Evolutionary conservation across 2,113 vertebrate genomes (phyloP), one percentile per base, ranked within the genome.

Genomic region (Greenwoodochromis staneri): DNA sequence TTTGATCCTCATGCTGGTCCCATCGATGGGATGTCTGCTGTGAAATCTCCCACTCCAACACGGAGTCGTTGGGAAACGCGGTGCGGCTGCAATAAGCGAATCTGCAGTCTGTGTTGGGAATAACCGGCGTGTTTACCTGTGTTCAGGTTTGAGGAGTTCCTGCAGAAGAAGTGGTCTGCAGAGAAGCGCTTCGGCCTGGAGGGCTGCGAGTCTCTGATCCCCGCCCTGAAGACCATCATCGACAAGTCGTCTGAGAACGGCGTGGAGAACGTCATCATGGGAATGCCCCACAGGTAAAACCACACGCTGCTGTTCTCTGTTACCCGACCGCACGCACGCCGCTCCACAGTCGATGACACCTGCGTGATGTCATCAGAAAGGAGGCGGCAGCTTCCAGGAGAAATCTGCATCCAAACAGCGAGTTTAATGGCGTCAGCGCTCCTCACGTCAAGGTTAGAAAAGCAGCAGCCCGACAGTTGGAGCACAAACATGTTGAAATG

Each of bases 161-260:
- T 99, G 47, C 98, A 99, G 92, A 97, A 98, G 91, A 99, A 99
- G 81, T 99, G 98, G 98, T 99, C 99, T 1, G 98, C 99, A 0
- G 99, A 99, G 96, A 99, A 99, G 73, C 98, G 99, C 2, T 99
- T 99, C 3, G 99, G 99, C 4, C 96, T 99, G 93, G 99, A 99
- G 94, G 98, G 99, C 24, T 99, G 98, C 0, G 99, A 99, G 93
- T 98, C 98, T 36, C 96, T 99, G 87, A 99, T 99, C 81, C 99
- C 99, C 1, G 98, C 99, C n/a, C 96, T 99, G 85, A 99, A 99
- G 89, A 98, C 99, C 87, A 98, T 99, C 95, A 99, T 99, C 3
- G 98, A 99, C 90, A 98, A 97, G 83, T 99, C 98, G 0, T 99
- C 98, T 3, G 97, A 96, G 93, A 98, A 97, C 2, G 99, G 99